Evolutionary conservation across 2,888 invertebrate genomes (phyloP), one percentile per base, ranked within the genome.

Genomic region (Trisateles emortualis): DNA sequence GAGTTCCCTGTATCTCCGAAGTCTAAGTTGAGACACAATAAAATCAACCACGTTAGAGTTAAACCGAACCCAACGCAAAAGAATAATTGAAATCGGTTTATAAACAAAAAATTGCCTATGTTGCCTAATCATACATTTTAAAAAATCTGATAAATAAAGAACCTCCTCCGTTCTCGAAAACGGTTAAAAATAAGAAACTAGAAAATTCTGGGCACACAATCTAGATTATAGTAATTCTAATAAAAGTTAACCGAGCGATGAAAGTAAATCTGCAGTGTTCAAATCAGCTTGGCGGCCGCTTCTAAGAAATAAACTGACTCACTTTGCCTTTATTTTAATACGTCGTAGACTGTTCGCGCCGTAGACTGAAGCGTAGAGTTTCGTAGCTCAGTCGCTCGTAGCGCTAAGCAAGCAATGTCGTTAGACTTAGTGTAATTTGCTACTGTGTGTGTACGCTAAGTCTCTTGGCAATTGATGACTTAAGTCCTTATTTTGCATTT

Each of bases 301-400:
- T 61, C 48, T 48, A 33, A 69, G 68, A 71, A 64, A 64, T 59
- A 68, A 68, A 71, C 54, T 67, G 68, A 59, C 58, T 60, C 59
- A 49, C 41, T 67, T 67, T 67, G 68, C 58, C 67, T 64, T 70
- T 64, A 71, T 68, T 68, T 71, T 68, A 68, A 71, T 71, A 64
- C 50, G 53, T 57, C 56, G 63, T 58, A 57, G 63, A 44, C 53
- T 56, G 46, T 33, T 41, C 40, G 47, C 48, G 35, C 36, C 52
- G 60, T 70, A 63, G 59, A 61, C 46, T 22, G 42, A n/a, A 38
- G 59, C 46, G 47, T 50, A 68, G 61, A 51, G 43, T 45, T 65
- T 52, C 69, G 65, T 69, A 69, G 66, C 60, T 35, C 50, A 39
- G 44, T 60, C 24, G 47, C 36, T 35, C 56, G 71, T 63, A 68